Evolutionary conservation across 2,113 vertebrate species (phyloP), one percentile per base, ranked within the genome.

Genomic region (Platysteira castanea): DNA sequence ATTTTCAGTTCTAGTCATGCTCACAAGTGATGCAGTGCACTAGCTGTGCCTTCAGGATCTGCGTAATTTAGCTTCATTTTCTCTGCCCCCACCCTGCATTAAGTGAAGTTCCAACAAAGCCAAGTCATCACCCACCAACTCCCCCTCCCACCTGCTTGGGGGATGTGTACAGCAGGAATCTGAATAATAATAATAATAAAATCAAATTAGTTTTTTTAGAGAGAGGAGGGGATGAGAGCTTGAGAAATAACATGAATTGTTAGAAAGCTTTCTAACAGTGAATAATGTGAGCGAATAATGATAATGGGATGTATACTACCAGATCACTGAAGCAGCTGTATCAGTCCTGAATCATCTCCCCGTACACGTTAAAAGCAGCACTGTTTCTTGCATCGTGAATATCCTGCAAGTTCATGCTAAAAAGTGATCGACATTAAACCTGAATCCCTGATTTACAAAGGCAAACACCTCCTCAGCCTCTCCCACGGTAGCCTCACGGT

Each of bases 1-100:
- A 98, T 95, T 94, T 56, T 84, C 80, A 77, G 95, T 95, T 96
- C 88, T 90, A 95, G 91, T 94, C 96, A 94, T 91, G 89, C 97
- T 96, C 95, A 96, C 95, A 92, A 92, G 93, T 67, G 95, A 97
- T 77, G 87, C 47, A 86, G 95, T 93, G 84, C 67, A 21, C 75
- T 97, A 67, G 67, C 89, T 31, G 88, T 97, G 93, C 96, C 95
- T 96, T 83, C 90, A 50, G 92, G 75, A 96, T 90, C 92, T 91
- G 93, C 39, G 65, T 90, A 87, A 93, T 59, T 87, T 61, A 78
- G 90, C 90, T 83, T 88, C 95, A 81, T 79, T 76, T 88, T 82
- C 91, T 94, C 96, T 91, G 97, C 90, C 89, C 92, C 93, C 88
- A 94, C 70, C 92, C 82, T 49, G 47, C 87, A 76, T 87, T 84